Evolutionary conservation across 2,113 vertebrate genomes (phyloP).

Genomic region (Morone saxatilis): DNA sequence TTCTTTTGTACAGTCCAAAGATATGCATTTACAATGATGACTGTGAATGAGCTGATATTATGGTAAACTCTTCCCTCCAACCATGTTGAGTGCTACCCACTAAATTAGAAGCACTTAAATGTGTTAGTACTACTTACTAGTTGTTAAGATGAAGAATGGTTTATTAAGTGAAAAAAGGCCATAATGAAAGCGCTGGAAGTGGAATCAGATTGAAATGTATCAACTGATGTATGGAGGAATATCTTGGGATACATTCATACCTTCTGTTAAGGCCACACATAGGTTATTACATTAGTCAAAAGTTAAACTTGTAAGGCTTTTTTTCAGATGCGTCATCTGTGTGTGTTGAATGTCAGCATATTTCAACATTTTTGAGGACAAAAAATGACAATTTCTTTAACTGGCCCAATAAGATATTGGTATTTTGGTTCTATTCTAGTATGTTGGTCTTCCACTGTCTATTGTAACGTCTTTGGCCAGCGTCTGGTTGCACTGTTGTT

Average conservation of each 20-base stretch:
- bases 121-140: neutral
- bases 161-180: neutral
- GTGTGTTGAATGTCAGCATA: neutral
- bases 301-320: neutral
- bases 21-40: too few relatives aligned
- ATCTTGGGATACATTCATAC: neutral
- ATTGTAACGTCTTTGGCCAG: neutral
- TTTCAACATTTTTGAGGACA: neutral
- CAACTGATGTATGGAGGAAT: neutral
- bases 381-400: neutral
- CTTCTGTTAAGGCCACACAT: neutral
- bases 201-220: neutral
- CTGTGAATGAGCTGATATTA: too few relatives aligned
- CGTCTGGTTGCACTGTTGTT: conserved; percentile 16
- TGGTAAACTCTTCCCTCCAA: too few relatives aligned
- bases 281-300: neutral
- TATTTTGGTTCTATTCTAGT: neutral
- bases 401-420: neutral
- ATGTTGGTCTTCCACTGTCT: neutral
- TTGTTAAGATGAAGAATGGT: neutral
- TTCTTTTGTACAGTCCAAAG: neutral
- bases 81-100: neutral
- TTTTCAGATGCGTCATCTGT: neutral
- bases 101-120: neutral
- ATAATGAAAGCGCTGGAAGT: neutral